Base-by-base conservation (phyloP, 2,113 vertebrate species). In the Regulus satrapa region DNA sequence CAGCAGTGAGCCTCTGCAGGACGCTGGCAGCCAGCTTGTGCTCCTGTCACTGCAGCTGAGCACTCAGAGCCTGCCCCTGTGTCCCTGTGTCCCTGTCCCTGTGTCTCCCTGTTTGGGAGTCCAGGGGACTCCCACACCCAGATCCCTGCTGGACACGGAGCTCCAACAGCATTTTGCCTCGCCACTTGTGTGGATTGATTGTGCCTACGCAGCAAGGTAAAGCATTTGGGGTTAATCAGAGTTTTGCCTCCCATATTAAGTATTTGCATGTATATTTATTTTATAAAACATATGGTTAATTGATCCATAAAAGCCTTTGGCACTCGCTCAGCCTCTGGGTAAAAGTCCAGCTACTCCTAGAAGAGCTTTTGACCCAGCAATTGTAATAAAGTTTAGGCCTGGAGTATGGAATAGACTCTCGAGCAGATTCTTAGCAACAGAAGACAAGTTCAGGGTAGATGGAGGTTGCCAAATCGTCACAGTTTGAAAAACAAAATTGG, bases 401-500 rank as follows among this genome's bases (percentile, higher is more conserved):
- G 38, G n/a, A 87, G 54, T 87, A 38, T 54, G n/a, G 64, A 87
- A 28, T 6, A 86, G 86, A 72, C 32, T 89, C 76, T 91, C 63
- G 36, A 89, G 69, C 69, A 85, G 54, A 74, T 82, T 93, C 73
- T 87, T 55, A 51, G 76, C 64, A 79, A 48, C 16, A 74, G 28
- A 78, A 80, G 43, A 48, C 19, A 55, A 85, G 45, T 62, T 92
- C 84, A 46, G 49, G 54, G 34, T 43, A 82, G 69, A 73, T 73
- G 41, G 46, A 88, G 41, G 48, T 73, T 88, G 34, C 84, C 77
- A 89, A 64, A 88, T 94, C 51, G 38, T 58, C 89, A 54, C 94
- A 87, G 80, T 73, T 74, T 85, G 80, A 82, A 81, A 92, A 76
- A 78, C 76, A 77, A 95, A 95, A 94, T 91, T 55, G 77, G 61